A percentile compares a stretch with the other conserved stretches of the same genome.
Evolutionary conservation across 1,140 invertebrate species (phyloP).

Genomic region (Formica exsecta): DNA sequence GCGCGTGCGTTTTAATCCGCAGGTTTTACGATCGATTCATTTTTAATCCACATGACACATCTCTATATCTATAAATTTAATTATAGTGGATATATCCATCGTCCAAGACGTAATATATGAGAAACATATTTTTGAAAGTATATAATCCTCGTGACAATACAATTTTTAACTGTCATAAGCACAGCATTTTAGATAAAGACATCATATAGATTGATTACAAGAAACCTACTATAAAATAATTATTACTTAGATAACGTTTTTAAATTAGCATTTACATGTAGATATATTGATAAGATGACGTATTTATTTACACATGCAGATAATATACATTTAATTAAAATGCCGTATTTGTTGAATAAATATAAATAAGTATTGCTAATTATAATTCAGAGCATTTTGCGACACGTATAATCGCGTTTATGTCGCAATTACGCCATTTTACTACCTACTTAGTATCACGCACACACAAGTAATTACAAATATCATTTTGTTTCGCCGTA

Average conservation of each 20-base stretch:
- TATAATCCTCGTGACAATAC: neutral
- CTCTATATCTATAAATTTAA: conserved; percentile 22
- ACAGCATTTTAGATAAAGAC: neutral
- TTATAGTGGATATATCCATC: conserved; percentile 29
- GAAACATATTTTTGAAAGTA: conserved; percentile 9
- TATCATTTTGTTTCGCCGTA: conserved; percentile 45
- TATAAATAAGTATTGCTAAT: conserved; percentile 1
- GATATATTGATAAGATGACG: neutral
- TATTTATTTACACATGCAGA: neutral
- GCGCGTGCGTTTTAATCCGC: neutral
- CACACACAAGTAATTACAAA: conserved; percentile 40
- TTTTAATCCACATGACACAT: conserved; percentile 13
- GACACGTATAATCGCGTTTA: conserved; percentile 5
- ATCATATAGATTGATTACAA: neutral
- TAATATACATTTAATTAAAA: conserved; percentile 4
- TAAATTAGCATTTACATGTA: neutral
- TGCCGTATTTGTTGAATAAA: neutral
- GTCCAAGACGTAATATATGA: neutral
- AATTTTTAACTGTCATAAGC: neutral
- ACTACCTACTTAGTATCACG: conserved; percentile 1
- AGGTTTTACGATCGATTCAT: no score
- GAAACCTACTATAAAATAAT: neutral
- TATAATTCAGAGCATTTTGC: neutral
- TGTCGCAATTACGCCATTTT: neutral
- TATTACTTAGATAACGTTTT: neutral